Evolutionary conservation across 2,113 vertebrate genomes (phyloP).

Genomic region (Sprattus sprattus): DNA sequence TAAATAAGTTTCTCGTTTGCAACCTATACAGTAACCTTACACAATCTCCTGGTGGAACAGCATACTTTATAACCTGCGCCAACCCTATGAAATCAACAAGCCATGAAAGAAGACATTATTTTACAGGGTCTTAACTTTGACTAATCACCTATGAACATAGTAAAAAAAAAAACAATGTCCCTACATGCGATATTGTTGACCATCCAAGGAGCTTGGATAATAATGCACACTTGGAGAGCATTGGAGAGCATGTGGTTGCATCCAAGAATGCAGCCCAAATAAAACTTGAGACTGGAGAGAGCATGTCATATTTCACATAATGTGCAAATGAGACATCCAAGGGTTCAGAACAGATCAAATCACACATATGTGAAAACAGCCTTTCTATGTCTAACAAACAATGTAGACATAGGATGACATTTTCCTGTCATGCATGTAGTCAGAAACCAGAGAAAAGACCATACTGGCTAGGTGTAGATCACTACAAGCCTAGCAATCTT

Average conservation of each 20-base stretch:
- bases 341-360: neutral
- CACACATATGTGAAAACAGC: neutral
- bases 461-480: neutral
- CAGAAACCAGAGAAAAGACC: neutral
- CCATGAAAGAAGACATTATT: neutral
- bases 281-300: neutral
- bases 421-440: neutral
- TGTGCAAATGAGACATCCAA: neutral
- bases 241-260: neutral
- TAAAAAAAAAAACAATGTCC: too few species aligned
- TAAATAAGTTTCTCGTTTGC: too few species aligned
- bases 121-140: neutral
- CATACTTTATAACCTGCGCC: neutral
- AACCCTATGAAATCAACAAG: neutral
- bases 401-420: neutral
- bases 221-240: neutral
- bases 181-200: neutral
- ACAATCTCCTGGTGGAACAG: neutral
- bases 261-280: neutral
- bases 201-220: neutral
- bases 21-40: too few species aligned
- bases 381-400: neutral
- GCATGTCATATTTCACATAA: neutral
- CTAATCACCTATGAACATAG: too few species aligned
- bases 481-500: neutral